These are phyloP conservation scores for Leptobrachium leishanense DNA, from an alignment of 2,113 vertebrate species.

Conservation along the genomic window DNA sequence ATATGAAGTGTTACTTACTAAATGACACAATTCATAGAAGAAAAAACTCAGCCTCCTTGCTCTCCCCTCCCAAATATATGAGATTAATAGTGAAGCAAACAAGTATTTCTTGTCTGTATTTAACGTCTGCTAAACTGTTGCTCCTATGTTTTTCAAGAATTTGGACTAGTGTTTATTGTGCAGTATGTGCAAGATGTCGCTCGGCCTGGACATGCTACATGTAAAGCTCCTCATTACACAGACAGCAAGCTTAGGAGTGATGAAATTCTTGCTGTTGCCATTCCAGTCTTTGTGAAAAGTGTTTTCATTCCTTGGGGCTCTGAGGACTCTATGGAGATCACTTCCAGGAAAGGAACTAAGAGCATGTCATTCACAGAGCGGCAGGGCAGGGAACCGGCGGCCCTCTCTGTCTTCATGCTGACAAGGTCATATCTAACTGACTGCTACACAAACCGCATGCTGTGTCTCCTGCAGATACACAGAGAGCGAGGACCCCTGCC, in stretches of 20 bases:
- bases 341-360: conserved; percentile 39
- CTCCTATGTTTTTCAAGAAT: too few relatives aligned
- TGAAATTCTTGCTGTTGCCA: conserved; percentile 9
- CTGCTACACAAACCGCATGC: conserved; percentile 31
- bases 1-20: too few relatives aligned
- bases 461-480: conserved; percentile 31
- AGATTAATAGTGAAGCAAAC: too few relatives aligned
- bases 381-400: conserved; percentile 29
- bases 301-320: conserved; percentile 13
- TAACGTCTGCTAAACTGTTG: too few relatives aligned
- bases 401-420: conserved; percentile 34
- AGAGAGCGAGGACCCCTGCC: conserved; percentile 7
- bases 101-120: too few relatives aligned
- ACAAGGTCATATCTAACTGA: conserved; percentile 41
- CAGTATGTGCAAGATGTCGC: not conserved
- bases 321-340: conserved; percentile 37
- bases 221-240: not conserved
- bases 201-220: not conserved
- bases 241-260: not conserved
- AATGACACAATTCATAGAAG: too few relatives aligned
- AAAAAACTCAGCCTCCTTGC: too few relatives aligned
- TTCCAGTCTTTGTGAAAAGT: conserved; percentile 15
- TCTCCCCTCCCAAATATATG: too few relatives aligned
- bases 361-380: conserved; percentile 34
- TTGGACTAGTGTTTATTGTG: not conserved